Evolutionary conservation across 2,888 invertebrate genomes (phyloP).

Genomic region (Agonopterix arenella): DNA sequence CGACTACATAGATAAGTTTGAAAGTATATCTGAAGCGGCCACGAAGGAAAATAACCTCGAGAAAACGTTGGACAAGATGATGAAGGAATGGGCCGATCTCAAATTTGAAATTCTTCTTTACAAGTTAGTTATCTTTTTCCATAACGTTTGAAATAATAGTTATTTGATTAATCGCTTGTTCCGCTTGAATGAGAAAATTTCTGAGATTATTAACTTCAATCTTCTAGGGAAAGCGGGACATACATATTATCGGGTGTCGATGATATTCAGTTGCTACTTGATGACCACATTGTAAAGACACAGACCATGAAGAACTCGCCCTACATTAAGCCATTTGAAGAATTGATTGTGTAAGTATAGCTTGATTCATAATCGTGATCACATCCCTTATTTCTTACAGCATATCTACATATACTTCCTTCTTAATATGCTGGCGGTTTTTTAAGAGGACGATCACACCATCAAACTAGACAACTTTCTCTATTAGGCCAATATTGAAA

Average conservation of each 20-base stretch:
- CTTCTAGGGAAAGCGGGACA: conserved; percentile 88
- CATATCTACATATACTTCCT: neutral
- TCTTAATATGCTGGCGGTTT: too few species aligned
- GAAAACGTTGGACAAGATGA: conserved; percentile 92
- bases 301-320: conserved; percentile 99
- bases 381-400: neutral
- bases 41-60: conserved; percentile 97
- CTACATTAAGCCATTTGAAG: conserved; percentile 96
- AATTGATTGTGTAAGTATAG: conserved; percentile 82
- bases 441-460: neutral
- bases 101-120: conserved; percentile 84
- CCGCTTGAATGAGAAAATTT: too few species aligned
- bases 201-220: neutral
- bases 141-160: neutral
- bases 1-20: conserved; percentile 93
- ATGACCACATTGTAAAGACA: conserved; percentile 97
- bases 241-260: conserved; percentile 93
- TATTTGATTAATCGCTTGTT: neutral
- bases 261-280: conserved; percentile 94
- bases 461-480: too few species aligned
- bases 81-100: conserved; percentile 91
- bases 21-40: conserved; percentile 94
- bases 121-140: conserved; percentile 63
- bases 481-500: too few species aligned
- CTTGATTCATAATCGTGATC: neutral